A percentile compares a stretch with the other conserved stretches of the same genome.
These are phyloP conservation scores for Dendroctonus valens DNA, from an alignment of 1,140 invertebrate species.

Conservation along the genomic window DNA sequence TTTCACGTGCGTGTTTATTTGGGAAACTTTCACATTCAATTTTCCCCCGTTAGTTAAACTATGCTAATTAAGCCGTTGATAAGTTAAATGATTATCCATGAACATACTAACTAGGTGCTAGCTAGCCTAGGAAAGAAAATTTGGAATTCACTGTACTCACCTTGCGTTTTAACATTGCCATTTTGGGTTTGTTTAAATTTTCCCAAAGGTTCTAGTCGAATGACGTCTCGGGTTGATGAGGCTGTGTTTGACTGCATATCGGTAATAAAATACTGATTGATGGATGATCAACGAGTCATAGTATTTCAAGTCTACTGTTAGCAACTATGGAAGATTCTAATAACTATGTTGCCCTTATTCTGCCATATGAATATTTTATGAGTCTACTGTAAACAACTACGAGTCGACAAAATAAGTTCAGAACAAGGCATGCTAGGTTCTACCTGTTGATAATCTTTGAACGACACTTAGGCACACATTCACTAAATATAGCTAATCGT, in stretches of 20 bases:
- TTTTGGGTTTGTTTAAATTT: constrained; percentile 48
- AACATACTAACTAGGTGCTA: too few species aligned
- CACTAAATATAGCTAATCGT: constrained; percentile 4
- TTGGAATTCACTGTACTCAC: constrained; percentile 33
- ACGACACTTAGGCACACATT: constrained; percentile 19
- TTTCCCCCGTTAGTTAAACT: too few species aligned
- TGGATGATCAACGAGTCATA: constrained; percentile 20
- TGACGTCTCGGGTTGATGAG: constrained; percentile 36
- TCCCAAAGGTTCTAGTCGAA: constrained; percentile 47
- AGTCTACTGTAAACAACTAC: constrained; percentile 30
- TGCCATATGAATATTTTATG: constrained; percentile 22
- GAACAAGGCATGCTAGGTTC: constrained; percentile 31
- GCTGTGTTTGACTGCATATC: constrained; percentile 27
- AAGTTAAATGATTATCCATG: too few species aligned
- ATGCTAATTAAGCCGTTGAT: too few species aligned
- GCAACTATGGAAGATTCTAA: constrained; percentile 22
- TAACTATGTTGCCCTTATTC: constrained; percentile 16
- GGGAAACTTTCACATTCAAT: too few species aligned
- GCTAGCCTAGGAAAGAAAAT: too few species aligned
- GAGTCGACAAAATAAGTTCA: constrained; percentile 21
- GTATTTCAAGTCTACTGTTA: constrained; percentile 20
- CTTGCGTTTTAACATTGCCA: constrained; percentile 44
- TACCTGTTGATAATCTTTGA: constrained; percentile 33
- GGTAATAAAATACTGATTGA: constrained; percentile 21
- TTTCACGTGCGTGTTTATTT: not conserved